A percentile compares a stretch with the other conserved stretches of the same genome.
phyloP scores from a whole-genome alignment of 2,113 vertebrate species.

The Acanthochromis polyacanthus region DNA sequence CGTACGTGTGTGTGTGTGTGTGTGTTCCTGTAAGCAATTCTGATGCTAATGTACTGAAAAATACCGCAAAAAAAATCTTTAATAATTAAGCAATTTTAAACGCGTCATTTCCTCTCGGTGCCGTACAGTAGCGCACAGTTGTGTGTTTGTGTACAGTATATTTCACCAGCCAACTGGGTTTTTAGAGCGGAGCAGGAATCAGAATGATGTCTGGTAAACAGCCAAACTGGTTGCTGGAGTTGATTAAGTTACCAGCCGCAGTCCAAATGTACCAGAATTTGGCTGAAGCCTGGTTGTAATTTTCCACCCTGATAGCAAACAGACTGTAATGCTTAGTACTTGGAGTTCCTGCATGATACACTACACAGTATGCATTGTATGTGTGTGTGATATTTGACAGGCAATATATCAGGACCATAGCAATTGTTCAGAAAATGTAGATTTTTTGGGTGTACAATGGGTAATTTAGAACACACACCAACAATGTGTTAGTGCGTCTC shows the following conservation, averaged over 20 bases:
- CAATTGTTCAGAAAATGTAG: no score
- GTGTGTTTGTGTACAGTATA: not conserved
- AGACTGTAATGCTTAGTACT: constrained; percentile 9
- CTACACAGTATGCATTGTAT: not conserved
- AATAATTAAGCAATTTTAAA: not conserved
- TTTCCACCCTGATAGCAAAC: constrained; percentile 35
- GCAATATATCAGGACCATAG: no score
- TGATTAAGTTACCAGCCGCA: constrained; percentile 10
- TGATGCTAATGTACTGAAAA: not conserved
- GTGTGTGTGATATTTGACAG: not conserved
- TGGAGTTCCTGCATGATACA: not conserved
- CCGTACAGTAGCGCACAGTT: not conserved
- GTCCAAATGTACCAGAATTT: not conserved
- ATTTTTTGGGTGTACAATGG: no score
- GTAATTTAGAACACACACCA: no score
- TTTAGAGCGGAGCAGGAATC: constrained; percentile 15
- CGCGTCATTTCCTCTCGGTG: not conserved
- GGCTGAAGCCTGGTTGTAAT: constrained; percentile 32
- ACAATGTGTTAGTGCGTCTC: no score
- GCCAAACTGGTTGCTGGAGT: constrained; percentile 48
- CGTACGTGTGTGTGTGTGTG: not conserved
- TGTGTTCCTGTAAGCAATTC: not conserved
- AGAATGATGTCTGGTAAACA: constrained; percentile 1
- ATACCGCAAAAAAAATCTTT: not conserved
- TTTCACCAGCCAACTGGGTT: constrained; percentile 26